Conservation (phyloP, 1,140 invertebrate genomes). For the Heliconius nattereri region DNA sequence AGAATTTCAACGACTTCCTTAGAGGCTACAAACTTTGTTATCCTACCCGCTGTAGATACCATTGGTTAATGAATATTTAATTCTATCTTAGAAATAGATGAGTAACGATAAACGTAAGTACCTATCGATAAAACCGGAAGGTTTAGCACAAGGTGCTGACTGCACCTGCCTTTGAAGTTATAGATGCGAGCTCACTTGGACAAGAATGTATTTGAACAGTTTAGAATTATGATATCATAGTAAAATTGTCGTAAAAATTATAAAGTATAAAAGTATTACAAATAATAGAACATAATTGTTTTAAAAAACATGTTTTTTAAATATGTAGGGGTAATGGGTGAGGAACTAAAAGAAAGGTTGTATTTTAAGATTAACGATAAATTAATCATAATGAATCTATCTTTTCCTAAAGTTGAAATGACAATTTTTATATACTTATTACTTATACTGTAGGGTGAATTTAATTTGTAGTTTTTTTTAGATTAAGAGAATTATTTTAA, state of each 20-base stretch:
- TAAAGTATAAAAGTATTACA: too few relatives aligned
- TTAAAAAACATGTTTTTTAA: too few relatives aligned
- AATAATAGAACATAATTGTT: too few relatives aligned
- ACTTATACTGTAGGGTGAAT: not conserved
- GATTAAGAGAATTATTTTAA: too few relatives aligned
- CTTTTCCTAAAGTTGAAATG: not conserved
- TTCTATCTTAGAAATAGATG: conserved; percentile 37
- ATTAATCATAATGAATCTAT: too few relatives aligned
- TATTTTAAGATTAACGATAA: too few relatives aligned
- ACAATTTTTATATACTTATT: too few relatives aligned
- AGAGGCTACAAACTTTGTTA: not conserved
- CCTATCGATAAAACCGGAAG: conserved; percentile 59
- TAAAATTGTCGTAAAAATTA: too few relatives aligned
- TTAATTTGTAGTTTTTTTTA: too few relatives aligned
- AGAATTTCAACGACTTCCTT: conserved; percentile 63
- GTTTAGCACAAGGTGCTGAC: conserved; percentile 65
- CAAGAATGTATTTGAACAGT: not conserved
- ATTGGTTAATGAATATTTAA: not conserved
- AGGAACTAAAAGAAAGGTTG: too few relatives aligned
- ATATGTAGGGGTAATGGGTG: too few relatives aligned
- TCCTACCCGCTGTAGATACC: not conserved
- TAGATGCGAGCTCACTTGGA: not conserved
- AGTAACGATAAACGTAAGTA: conserved; percentile 58
- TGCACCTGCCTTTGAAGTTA: conserved; percentile 55
- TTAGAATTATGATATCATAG: not conserved